Evolutionary conservation across 2,797 vertebrate species (phyloP).

Genomic region (Xiphorhynchus erythropygius): DNA sequence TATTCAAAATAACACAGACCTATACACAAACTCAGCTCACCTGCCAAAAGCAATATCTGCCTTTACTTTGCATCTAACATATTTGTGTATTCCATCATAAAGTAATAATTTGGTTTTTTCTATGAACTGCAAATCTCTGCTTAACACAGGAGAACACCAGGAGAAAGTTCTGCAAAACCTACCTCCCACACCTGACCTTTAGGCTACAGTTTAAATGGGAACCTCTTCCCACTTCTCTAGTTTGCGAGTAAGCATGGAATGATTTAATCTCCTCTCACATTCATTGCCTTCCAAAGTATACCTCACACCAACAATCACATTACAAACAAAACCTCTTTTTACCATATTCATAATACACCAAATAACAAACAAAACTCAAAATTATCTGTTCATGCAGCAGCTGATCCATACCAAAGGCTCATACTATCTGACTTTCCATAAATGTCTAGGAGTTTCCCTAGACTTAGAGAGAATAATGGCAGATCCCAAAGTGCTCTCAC

Average conservation of each 20-base stretch:
- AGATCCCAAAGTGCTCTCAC: background rate
- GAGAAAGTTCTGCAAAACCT: background rate
- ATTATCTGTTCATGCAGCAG: background rate
- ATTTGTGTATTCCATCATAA: background rate
- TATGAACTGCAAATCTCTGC: background rate
- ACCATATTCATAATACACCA: background rate
- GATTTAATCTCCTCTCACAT: background rate
- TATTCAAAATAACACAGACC: background rate
- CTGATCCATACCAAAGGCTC: background rate
- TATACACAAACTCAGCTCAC: background rate
- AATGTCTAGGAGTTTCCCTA: background rate
- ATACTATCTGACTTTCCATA: accelerated
- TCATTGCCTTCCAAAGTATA: background rate
- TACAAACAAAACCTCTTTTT: background rate
- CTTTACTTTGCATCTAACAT: background rate
- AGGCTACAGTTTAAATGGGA: background rate
- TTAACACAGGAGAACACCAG: background rate
- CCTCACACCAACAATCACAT: background rate
- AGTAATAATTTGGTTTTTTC: background rate
- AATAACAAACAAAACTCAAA: background rate
- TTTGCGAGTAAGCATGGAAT: background rate
- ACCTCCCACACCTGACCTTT: background rate
- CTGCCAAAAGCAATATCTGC: background rate
- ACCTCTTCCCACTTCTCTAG: background rate
- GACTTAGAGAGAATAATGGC: background rate